Evolutionary conservation across 2,888 invertebrate species (phyloP).

Genomic region (Rugalucina vietnamica): DNA sequence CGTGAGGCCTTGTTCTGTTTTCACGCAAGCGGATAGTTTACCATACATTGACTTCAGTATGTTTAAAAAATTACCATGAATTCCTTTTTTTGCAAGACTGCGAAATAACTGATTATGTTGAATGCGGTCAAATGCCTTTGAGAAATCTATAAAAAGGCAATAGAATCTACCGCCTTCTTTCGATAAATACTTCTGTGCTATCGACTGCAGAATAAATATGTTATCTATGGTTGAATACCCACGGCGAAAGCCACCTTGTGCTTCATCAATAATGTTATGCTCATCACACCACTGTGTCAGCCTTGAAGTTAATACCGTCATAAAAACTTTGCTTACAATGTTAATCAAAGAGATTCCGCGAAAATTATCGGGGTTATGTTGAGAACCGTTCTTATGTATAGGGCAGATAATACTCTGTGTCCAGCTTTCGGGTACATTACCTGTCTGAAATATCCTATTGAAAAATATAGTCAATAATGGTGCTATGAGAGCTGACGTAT

Average conservation of each 20-base stretch:
- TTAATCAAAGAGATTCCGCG: slow-evolving; percentile 30
- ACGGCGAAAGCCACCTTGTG: slow-evolving; percentile 25
- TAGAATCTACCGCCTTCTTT: slow-evolving; percentile 10
- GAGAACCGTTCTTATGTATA: slow-evolving; percentile 24
- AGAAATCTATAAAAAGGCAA: slow-evolving; percentile 23
- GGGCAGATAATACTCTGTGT: slow-evolving; percentile 7
- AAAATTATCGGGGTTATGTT: slow-evolving; percentile 7
- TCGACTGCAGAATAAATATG: slow-evolving; percentile 10
- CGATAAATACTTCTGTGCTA: slow-evolving; percentile 17
- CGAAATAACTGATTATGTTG: slow-evolving; percentile 9
- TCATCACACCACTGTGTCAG: slow-evolving; percentile 18
- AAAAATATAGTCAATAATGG: neutral
- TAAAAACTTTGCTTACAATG: slow-evolving; percentile 17
- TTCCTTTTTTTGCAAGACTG: slow-evolving; percentile 12
- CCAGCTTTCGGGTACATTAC: slow-evolving; percentile 14
- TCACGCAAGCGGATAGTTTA: neutral
- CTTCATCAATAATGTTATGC: slow-evolving; percentile 19
- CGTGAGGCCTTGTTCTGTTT: slow-evolving; percentile 1
- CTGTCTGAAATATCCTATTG: slow-evolving; percentile 20
- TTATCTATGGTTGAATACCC: slow-evolving; percentile 25
- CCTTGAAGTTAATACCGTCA: neutral
- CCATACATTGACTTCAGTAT: slow-evolving; percentile 15
- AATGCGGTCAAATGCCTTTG: slow-evolving; percentile 25
- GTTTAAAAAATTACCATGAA: slow-evolving; percentile 2
- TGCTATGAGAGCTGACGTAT: slow-evolving; percentile 1